Base-by-base conservation (phyloP, 2,888 invertebrate species). In the Oscheius myriophilus region DNA sequence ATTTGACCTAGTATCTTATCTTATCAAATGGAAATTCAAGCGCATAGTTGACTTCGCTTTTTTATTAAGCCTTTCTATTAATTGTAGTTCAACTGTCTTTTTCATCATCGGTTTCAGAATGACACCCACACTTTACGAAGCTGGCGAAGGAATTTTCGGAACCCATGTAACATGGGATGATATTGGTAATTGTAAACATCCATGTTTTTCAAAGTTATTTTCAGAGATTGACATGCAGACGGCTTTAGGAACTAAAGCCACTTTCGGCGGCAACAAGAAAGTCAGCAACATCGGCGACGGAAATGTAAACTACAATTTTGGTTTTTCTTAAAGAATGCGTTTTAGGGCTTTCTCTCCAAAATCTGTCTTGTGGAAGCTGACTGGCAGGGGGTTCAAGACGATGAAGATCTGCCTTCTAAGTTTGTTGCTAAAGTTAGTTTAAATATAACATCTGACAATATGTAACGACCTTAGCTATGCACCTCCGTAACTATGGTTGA, bases 101-200 rank as follows among this genome's bases (percentile, higher is more conserved):
- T n/a, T n/a, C n/a, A 33, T 33, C 33, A 6, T 33, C 33, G 6
- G 3, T 18, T 18, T 49, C 21, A 49, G 49, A 49, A 49, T 49
- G 49, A 9, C 11, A 21, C 49, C 4, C 6, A 49, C 18, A 4
- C 49, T 49, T n/a, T n/a, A 3, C 11, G 21, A n/a, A 18, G 21
- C n/a, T 21, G 53, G 53, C 14, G 25, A 23, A 3, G 69, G 72
- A 12, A 58, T 70, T 51, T 57, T 70, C 16, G 69, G 61, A 26
- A 72, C 69, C 16, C 62, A 72, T 51, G 63, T 72, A 7, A 65
- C 71, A 0, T 74, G 74, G 74, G 59, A 69, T 21, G 74, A 74
- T 61, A 54, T 74, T 1, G 55, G 65, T 65, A 23, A 65, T 54
- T 45, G 1, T 3, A n/a, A 39, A 33, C n/a, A 9, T 23, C 1